phyloP scores from a whole-genome alignment of 2,888 invertebrate species.

The Spodoptera exigua region DNA sequence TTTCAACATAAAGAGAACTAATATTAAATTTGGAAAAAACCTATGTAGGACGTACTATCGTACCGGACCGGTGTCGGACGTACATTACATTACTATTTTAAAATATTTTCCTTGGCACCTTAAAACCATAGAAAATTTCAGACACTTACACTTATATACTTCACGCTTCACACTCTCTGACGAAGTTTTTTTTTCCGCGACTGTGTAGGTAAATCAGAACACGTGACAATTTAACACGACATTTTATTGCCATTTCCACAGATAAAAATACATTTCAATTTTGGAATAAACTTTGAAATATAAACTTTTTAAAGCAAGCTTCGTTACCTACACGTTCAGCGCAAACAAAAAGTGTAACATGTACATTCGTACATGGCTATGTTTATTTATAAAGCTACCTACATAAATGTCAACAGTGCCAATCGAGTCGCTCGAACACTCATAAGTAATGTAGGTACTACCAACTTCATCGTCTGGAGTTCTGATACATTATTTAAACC shows the following conservation, averaged over 20 bases:
- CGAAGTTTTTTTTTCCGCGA: too few relatives aligned
- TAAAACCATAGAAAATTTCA: too few relatives aligned
- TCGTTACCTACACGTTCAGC: background rate
- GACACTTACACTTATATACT: too few relatives aligned
- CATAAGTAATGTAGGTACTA: constrained; percentile 35
- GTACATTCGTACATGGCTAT: background rate
- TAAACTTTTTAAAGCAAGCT: constrained; percentile 28
- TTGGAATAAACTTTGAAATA: constrained; percentile 6
- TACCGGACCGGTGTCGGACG: too few relatives aligned
- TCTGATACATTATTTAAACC: constrained; percentile 39
- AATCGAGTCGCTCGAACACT: constrained; percentile 17
- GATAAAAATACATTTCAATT: too few relatives aligned
- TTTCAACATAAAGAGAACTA: too few relatives aligned
- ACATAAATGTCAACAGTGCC: constrained; percentile 28
- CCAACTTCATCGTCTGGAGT: constrained; percentile 33
- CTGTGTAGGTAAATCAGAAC: too few relatives aligned
- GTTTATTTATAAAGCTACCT: constrained; percentile 7
- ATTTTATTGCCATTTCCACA: background rate
- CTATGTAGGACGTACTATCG: too few relatives aligned
- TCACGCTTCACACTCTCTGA: too few relatives aligned
- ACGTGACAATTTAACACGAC: background rate
- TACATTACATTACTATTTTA: too few relatives aligned
- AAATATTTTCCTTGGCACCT: too few relatives aligned
- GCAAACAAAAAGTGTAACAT: constrained; percentile 7
- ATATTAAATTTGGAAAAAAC: too few relatives aligned